Evolutionary conservation across 2,797 vertebrate genomes (phyloP), one percentile per base, ranked within the genome.

Genomic region (Scarus forsteni): DNA sequence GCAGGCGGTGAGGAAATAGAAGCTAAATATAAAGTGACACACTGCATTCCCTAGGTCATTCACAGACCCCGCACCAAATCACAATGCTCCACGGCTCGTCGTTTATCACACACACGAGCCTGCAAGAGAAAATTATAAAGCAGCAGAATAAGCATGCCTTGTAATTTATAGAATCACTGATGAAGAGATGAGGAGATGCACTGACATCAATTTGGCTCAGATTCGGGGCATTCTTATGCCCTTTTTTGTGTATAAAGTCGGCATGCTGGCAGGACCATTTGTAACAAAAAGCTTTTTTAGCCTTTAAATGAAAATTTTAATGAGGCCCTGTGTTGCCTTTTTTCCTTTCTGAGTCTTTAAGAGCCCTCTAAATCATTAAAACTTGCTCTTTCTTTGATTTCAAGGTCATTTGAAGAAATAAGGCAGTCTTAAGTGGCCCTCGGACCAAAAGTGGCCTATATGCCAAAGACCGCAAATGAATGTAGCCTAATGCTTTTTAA

Each of bases 361-460:
- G 90, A 92, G 91, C 90, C 85, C 88, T 92, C 90, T 92, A 83
- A 93, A 93, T 92, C 92, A 93, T 93, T 93, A 92, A 91, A 92
- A 92, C 87, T 85, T 88, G 87, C 91, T 92, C 88, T 85, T 87
- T 91, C 92, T 93, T 92, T 92, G 90, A 93, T 92, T 91, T 90
- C 91, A 91, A 92, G 92, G 90, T 92, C 92, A 93, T 92, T 89
- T 87, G 86, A 91, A 89, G 88, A 91, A 90, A 92, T 92, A 92
- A 90, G 87, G 85, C 86, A 89, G 86, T 77, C 89, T 88, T 93
- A 92, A 93, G 92, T 93, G 90, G 88, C 87, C 92, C 90, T 92
- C 85, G 61, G 89, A 91, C 91, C 89, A 90, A 88, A 93, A 91
- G 91, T 92, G 90, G 85, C 90, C 92, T 86, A 89, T 81, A 92